These are phyloP conservation scores for Ophion slaviceki DNA, from an alignment of 2,888 invertebrate genomes.

Conservation along the genomic window DNA sequence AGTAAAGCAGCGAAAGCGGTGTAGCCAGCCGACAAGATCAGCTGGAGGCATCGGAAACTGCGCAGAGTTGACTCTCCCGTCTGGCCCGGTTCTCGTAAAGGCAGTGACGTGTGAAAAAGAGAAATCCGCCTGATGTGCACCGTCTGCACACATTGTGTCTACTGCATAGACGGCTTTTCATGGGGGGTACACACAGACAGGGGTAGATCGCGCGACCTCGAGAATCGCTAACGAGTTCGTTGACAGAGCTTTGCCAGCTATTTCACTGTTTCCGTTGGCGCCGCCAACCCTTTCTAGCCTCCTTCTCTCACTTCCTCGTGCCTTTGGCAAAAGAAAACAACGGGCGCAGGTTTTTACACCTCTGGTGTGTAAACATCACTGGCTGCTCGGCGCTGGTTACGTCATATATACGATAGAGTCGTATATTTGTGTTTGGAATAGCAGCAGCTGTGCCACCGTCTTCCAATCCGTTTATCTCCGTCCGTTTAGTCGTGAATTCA, in stretches of 20 bases:
- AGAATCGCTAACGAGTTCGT: conserved; percentile 64
- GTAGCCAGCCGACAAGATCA: conserved; percentile 46
- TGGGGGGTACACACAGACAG: not conserved
- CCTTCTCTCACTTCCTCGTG: not conserved
- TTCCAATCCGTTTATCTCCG: conserved; percentile 34
- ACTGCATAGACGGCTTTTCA: not conserved
- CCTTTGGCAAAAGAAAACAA: conserved; percentile 48
- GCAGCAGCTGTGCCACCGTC: conserved; percentile 54
- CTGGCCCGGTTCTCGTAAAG: conserved; percentile 38
- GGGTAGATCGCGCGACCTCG: conserved; percentile 42
- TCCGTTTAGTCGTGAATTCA: conserved; percentile 60
- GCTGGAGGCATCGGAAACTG: conserved; percentile 44
- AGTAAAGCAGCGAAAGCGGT: conserved; percentile 2
- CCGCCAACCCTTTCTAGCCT: conserved; percentile 17
- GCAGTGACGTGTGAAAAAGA: conserved; percentile 45
- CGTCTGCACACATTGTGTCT: conserved; percentile 25
- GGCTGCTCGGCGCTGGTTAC: conserved; percentile 16
- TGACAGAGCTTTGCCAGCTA: conserved; percentile 62
- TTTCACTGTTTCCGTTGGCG: conserved; percentile 40
- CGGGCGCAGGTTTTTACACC: conserved; percentile 35
- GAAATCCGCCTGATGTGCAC: conserved; percentile 35
- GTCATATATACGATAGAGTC: conserved; percentile 24
- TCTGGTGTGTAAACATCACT: conserved; percentile 49
- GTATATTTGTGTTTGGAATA: conserved; percentile 56
- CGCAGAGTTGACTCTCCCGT: conserved; percentile 48